Evolutionary conservation across 2,888 invertebrate genomes (phyloP), one percentile per base, ranked within the genome.

Genomic region (Dryomyza anilis): DNA sequence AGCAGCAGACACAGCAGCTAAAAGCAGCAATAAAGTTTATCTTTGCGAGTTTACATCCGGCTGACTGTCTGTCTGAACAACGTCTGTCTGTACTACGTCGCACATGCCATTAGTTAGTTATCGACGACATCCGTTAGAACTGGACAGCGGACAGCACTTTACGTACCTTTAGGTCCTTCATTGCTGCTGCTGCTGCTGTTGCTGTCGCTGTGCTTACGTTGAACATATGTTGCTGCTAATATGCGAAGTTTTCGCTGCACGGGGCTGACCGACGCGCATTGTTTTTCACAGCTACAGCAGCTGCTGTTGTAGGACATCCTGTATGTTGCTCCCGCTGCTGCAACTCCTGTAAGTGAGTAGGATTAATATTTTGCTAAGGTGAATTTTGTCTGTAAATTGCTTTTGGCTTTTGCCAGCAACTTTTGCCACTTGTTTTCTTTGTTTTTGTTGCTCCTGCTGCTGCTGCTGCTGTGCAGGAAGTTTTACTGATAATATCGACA

Each of bases 191-290:
- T 10, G 6, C 46, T 14, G 21, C 3, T 21, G 59, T 61, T 29
- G 8, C 16, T 55, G 19, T 39, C 65, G 65, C 64, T 65, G 25
- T 62, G 65, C 63, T 69, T 59, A 65, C 68, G 61, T 63, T 65
- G 70, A 66, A 64, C 70, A 72, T 72, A 70, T 72, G 72, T 71
- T 67, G 69, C n/a, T 70, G 72, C 70, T 72, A 71, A 72, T 71
- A 72, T 72, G 72, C 65, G 71, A 71, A 61, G 57, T 72, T 72
- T 70, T 60, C 65, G 67, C 67, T 65, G 67, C 65, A 66, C 69
- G 66, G 67, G 65, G 67, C 19, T 12, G 39, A 36, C 19, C 19
- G 2, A 10, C 12, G 12, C 1, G 27, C 58, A 39, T 52, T 63
- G 56, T 33, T 59, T 64, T 48, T 65, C 56, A n/a, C n/a, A 39